Conservation (phyloP, 1,140 invertebrate species). For the Meloidogyne exigua region DNA sequence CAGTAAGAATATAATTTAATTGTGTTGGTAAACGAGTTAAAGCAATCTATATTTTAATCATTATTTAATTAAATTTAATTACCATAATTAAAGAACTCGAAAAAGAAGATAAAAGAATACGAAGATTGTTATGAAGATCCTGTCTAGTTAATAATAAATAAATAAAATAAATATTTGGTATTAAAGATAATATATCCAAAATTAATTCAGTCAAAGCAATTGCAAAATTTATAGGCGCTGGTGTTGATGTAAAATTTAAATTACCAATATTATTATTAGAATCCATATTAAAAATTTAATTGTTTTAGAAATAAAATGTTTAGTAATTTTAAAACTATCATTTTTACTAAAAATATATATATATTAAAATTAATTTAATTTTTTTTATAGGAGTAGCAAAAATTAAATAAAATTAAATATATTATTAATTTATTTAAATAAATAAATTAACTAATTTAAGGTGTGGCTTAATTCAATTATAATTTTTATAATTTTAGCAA, state of each 20-base stretch:
- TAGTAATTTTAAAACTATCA: too few relatives aligned
- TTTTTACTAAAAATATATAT: too few relatives aligned
- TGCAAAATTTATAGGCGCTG: slow-evolving; percentile 20
- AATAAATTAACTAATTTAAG: too few relatives aligned
- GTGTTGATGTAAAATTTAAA: neutral
- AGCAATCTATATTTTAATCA: slow-evolving; percentile 14
- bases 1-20: slow-evolving; percentile 23
- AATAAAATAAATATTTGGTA: slow-evolving; percentile 31
- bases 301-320: too few relatives aligned
- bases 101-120: slow-evolving; percentile 24
- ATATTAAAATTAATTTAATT: too few relatives aligned
- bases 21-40: slow-evolving; percentile 30
- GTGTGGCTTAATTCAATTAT: too few relatives aligned
- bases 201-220: slow-evolving; percentile 26
- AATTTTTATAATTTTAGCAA: too few relatives aligned
- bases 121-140: slow-evolving; percentile 33
- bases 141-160: slow-evolving; percentile 18
- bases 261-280: neutral
- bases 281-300: neutral
- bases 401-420: too few relatives aligned
- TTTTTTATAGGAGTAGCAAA: too few relatives aligned
- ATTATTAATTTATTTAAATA: too few relatives aligned
- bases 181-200: slow-evolving; percentile 18
- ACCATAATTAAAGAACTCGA: slow-evolving; percentile 11
- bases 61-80: neutral